Evolutionary conservation across 2,113 vertebrate genomes (phyloP).

Genomic region (Bothrops jararaca): DNA sequence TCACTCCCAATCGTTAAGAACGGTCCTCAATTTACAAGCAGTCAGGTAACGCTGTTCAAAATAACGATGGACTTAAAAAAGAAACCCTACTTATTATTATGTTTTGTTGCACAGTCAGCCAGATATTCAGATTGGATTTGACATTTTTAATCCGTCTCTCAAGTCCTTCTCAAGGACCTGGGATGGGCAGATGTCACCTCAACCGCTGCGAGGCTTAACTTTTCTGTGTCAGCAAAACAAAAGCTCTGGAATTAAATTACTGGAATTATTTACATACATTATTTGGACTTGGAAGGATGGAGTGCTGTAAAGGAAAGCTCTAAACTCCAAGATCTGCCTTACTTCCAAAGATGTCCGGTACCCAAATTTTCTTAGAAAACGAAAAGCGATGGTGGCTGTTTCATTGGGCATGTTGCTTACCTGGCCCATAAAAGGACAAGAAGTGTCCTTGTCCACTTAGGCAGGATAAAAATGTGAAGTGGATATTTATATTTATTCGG

Average conservation of each 20-base stretch:
- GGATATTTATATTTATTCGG: too few relatives aligned
- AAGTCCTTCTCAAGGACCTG: too few relatives aligned
- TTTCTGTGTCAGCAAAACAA: background rate
- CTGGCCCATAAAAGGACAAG: background rate
- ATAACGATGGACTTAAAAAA: too few relatives aligned
- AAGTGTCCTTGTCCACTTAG: background rate
- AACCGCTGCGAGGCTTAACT: background rate
- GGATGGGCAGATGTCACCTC: background rate
- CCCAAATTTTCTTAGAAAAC: background rate
- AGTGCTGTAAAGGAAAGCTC: background rate
- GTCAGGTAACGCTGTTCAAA: too few relatives aligned
- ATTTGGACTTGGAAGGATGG: background rate
- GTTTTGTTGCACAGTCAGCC: too few relatives aligned
- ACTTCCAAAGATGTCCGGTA: background rate
- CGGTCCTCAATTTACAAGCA: too few relatives aligned
- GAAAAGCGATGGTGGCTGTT: background rate
- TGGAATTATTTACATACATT: background rate
- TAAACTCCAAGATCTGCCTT: background rate
- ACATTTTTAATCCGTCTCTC: too few relatives aligned
- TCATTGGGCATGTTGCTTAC: background rate
- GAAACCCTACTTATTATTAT: too few relatives aligned
- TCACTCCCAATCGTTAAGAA: background rate
- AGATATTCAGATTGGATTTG: too few relatives aligned
- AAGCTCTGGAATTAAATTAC: background rate
- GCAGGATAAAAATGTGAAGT: background rate